Base-by-base conservation (phyloP, 1,140 invertebrate species). In the Euwallacea fornicatus region DNA sequence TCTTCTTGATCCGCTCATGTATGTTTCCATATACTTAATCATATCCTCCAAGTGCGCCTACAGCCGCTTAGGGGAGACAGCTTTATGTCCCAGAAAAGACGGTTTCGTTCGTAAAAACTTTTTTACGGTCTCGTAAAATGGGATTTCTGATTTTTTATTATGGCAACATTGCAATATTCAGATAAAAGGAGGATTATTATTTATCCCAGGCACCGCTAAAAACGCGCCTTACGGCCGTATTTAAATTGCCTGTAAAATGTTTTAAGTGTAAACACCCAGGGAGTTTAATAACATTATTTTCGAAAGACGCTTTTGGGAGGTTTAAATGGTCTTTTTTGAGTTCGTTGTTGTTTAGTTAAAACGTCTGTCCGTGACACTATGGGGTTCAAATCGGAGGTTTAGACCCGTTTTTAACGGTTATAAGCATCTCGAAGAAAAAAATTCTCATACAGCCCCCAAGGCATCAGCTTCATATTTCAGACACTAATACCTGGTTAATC, bases 401-500 rank as follows among this genome's bases (percentile, higher is more conserved):
- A 33, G 21, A 33, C 21, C 21, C 21, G 21, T 33, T 33, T 33
- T 1, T 33, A 33, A 33, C 21, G 21, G 21, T 33, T 33, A 33
- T 33, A 33, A 50, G 7, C 46, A 50, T 50, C 13, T 13, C 13
- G 46, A 33, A 15, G 16, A 61, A 61, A 61, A 69, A 69, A 10
- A 33, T 60, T 68, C 66, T 53, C 66, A 68, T 15, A 59, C 63
- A 8, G 41, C 42, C 66, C 66, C 58, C 43, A 50, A 68, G 56
- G 55, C 11, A 60, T 59, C 13, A 16, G 56, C 44, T 59, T 68
- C 66, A 62, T 69, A 69, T 69, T 69, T 69, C 60, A 42, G 59
- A 69, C 66, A 68, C 67, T 69, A 63, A 69, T 69, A 69, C 60
- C 60, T 69, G 44, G 47, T 21, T 69, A 69, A 69, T 69, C 67